These are phyloP conservation scores for Drosophila neocordata DNA, from an alignment of 1,140 invertebrate genomes.

Conservation along the genomic window DNA sequence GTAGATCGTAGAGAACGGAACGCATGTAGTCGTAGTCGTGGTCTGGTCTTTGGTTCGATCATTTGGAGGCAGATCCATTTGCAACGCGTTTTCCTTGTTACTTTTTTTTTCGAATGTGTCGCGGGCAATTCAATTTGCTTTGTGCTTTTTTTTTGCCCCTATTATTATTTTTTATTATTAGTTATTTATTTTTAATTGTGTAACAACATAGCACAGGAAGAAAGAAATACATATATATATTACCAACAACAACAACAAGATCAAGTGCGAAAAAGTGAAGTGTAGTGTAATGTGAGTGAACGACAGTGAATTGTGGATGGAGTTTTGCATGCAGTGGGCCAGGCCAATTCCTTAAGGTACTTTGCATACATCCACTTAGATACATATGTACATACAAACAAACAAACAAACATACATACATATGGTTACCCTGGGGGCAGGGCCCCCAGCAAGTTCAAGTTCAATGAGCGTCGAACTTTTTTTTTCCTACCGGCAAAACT, in stretches of 20 bases:
- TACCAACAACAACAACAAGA: constrained; percentile 15
- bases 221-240: neutral
- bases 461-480: constrained; percentile 32
- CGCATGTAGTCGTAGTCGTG: constrained; percentile 4
- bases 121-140: constrained; percentile 51
- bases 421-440: neutral
- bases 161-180: constrained; percentile 17
- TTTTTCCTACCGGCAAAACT: constrained; percentile 35
- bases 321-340: neutral
- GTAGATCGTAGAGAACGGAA: neutral
- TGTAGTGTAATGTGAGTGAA: constrained; percentile 30
- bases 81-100: constrained; percentile 25
- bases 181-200: constrained; percentile 66
- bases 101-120: constrained; percentile 43
- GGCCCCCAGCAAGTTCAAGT: constrained; percentile 47
- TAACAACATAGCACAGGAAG: constrained; percentile 30
- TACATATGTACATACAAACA: neutral
- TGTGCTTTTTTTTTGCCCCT: constrained; percentile 3
- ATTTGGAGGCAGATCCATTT: constrained; percentile 14
- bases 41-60: constrained; percentile 12
- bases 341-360: constrained; percentile 8
- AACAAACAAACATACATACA: neutral
- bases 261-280: constrained; percentile 57
- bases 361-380: neutral
- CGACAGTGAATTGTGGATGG: constrained; percentile 1